These are phyloP conservation scores for Picus viridis DNA, from an alignment of 2,797 vertebrate genomes.

Conservation along the genomic window DNA sequence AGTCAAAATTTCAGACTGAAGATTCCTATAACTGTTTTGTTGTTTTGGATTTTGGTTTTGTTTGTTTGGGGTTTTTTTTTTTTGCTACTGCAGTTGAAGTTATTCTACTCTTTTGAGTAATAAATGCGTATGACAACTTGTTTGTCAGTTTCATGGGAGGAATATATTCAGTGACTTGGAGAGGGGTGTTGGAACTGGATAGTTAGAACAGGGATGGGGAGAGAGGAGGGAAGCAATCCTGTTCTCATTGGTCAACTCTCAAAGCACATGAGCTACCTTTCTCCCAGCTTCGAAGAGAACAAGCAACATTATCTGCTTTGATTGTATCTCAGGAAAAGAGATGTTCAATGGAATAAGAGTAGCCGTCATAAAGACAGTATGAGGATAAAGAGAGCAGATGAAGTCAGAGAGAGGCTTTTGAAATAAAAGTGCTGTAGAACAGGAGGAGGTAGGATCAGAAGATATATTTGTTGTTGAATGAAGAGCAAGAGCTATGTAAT, in stretches of 20 bases:
- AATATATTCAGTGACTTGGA: neutral
- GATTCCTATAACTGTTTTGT: too few relatives aligned
- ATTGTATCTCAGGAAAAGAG: neutral
- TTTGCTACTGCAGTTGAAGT: too few relatives aligned
- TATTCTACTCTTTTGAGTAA: too few relatives aligned
- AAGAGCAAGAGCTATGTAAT: neutral
- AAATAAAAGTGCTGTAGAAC: neutral
- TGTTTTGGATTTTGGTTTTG: too few relatives aligned
- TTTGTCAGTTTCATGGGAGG: neutral
- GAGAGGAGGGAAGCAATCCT: rapidly evolving
- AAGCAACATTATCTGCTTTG: neutral
- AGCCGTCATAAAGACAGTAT: neutral
- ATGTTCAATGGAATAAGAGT: neutral
- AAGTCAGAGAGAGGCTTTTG: neutral
- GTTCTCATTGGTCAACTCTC: neutral
- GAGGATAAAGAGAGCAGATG: neutral
- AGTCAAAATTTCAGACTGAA: too few relatives aligned
- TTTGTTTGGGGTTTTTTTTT: too few relatives aligned
- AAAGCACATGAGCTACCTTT: neutral
- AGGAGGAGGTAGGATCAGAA: neutral
- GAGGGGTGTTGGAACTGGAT: neutral
- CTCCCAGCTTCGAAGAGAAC: neutral
- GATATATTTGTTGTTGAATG: neutral
- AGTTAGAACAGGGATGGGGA: neutral
- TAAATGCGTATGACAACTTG: too few relatives aligned